phyloP scores from a whole-genome alignment of 2,888 invertebrate genomes.

The Troides aeacus region DNA sequence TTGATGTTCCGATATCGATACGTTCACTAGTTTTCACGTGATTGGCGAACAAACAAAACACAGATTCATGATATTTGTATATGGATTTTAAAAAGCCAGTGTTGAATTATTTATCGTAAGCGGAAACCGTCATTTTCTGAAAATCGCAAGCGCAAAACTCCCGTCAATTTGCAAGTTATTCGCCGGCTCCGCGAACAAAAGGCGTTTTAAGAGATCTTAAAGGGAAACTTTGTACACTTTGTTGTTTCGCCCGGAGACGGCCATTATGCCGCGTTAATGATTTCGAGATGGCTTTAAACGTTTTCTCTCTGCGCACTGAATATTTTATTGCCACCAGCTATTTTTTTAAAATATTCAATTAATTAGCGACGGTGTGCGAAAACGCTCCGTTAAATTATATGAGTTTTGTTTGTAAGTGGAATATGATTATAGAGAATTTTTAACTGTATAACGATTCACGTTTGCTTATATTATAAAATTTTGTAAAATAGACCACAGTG shows the following conservation, averaged over 20 bases:
- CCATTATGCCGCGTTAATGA: slow-evolving; percentile 58
- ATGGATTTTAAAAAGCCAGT: neutral
- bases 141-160: slow-evolving; percentile 49
- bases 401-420: slow-evolving; percentile 33
- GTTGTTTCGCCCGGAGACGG: slow-evolving; percentile 44
- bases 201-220: slow-evolving; percentile 54
- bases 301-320: slow-evolving; percentile 36
- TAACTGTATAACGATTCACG: slow-evolving; percentile 41
- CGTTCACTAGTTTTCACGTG: no score
- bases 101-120: slow-evolving; percentile 38
- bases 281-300: slow-evolving; percentile 44
- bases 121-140: slow-evolving; percentile 48
- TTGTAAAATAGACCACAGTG: neutral
- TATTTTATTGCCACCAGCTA: slow-evolving; percentile 42
- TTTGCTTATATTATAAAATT: slow-evolving; percentile 16
- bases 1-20: no score
- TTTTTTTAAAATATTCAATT: slow-evolving; percentile 54
- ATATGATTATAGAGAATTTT: slow-evolving; percentile 36
- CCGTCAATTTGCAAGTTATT: slow-evolving; percentile 71
- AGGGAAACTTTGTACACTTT: slow-evolving; percentile 58
- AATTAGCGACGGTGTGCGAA: slow-evolving; percentile 63
- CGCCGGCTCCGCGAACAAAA: slow-evolving; percentile 58
- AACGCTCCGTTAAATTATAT: slow-evolving; percentile 35
- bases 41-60: no score
- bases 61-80: no score